These are phyloP conservation scores for Gymnocypris eckloni DNA, from an alignment of 2,797 vertebrate genomes.

Conservation along the genomic window DNA sequence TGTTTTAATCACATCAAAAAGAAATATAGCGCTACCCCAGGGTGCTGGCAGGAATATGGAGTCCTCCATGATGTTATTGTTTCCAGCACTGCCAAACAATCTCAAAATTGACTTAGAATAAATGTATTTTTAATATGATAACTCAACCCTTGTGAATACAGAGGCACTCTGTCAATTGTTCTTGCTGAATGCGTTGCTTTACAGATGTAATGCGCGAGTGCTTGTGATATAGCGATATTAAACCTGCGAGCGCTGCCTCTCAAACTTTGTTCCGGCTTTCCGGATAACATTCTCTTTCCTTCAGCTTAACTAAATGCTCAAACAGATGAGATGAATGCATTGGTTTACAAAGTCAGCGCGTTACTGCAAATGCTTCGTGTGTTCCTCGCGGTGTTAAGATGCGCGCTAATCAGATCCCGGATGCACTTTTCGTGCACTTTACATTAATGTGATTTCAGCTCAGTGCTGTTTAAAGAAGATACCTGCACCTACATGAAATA, in stretches of 20 bases:
- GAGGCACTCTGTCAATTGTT: constrained; percentile 62
- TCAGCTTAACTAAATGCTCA: constrained; percentile 61
- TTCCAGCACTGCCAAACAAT: constrained; percentile 66
- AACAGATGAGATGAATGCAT: constrained; percentile 49
- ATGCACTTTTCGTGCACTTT: constrained; percentile 49
- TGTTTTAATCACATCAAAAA: constrained; percentile 66
- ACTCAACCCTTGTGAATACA: constrained; percentile 65
- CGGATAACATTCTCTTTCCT: constrained; percentile 56
- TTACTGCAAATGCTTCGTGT: constrained; percentile 35
- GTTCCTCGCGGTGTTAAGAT: constrained; percentile 39
- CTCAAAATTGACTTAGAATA: constrained; percentile 67
- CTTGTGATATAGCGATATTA: constrained; percentile 59
- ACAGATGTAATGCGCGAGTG: constrained; percentile 59
- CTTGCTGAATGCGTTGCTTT: constrained; percentile 57
- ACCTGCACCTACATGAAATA: constrained; percentile 18
- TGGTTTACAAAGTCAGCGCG: constrained; percentile 32
- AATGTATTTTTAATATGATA: constrained; percentile 68
- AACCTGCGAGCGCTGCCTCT: constrained; percentile 60
- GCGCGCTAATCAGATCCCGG: constrained; percentile 18
- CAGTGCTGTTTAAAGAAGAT: constrained; percentile 29
- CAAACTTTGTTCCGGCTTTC: constrained; percentile 57
- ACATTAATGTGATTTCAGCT: constrained; percentile 44
- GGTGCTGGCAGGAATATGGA: constrained; percentile 63
- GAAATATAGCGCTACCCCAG: constrained; percentile 64
- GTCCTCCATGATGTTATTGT: constrained; percentile 64